Base-by-base conservation (phyloP, 2,888 invertebrate species). In the Ophion slaviceki region DNA sequence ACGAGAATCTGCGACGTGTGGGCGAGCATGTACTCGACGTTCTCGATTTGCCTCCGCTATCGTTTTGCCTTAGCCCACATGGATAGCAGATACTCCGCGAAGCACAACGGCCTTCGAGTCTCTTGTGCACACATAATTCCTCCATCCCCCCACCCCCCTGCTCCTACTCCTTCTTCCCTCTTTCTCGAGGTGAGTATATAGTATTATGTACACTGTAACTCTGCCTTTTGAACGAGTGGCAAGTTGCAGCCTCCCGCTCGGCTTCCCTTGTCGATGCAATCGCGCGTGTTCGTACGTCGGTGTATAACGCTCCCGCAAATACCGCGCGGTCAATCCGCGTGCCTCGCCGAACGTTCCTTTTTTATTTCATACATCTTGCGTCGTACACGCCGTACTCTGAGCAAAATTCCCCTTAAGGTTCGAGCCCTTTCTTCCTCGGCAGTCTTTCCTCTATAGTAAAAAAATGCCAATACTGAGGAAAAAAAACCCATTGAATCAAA, bases 251-350 rank as follows among this genome's bases (percentile, higher is more conserved):
- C 78, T 82, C 82, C 82, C 84, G 28, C 80, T 81, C 64, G 47
- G 36, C 64, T 79, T 85, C 76, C 79, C 82, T 82, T 79, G 80
- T 82, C 82, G 82, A 85, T 82, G 85, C 85, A 80, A 85, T 80
- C 62, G 76, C 75, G 28, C 28, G 20, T 80, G 45, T 62, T 61
- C 74, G 28, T 67, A 45, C 59, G 61, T 14, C 76, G 53, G 36
- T 24, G 62, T 47, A 78, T 85, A 79, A 53, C 53, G 53, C 53
- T 53, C 53, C 78, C 79, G 85, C 85, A 85, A 82, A 85, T 85
- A 82, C 82, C 14, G 17, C 53, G 17, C 85, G 82, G 76, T 85
- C 85, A 79, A 82, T 74, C 82, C 79, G 82, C 85, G 82, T 85
- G 81, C 82, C 82, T 77, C 76, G 20, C 62, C 68, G 61, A 61